Conservation (phyloP, 1,140 invertebrate species). For the Aphelenchoides besseyi region DNA sequence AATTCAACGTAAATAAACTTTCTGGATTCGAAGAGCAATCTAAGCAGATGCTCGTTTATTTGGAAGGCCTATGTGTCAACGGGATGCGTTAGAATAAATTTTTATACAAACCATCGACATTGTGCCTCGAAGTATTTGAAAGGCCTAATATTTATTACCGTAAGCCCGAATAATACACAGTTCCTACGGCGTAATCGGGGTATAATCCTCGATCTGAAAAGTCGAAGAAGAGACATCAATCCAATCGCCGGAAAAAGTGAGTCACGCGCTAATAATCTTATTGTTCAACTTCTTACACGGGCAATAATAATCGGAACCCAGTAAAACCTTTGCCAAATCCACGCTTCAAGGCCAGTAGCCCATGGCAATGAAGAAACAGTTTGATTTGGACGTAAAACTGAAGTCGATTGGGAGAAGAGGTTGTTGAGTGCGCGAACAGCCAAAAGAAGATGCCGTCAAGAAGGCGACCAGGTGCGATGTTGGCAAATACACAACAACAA, state of each 20-base stretch:
- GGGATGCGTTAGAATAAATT: background rate
- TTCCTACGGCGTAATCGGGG: background rate
- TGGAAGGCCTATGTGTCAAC: background rate
- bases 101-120: background rate
- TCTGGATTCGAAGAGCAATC: background rate
- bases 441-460: too few relatives aligned
- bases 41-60: background rate
- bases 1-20: slow-evolving; percentile 1
- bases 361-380: too few relatives aligned
- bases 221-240: background rate
- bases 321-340: too few relatives aligned
- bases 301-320: too few relatives aligned
- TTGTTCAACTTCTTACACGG: background rate
- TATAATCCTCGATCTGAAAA: background rate
- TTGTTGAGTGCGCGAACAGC: background rate
- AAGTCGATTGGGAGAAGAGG: too few relatives aligned
- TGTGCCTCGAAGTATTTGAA: background rate
- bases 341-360: too few relatives aligned
- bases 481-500: background rate
- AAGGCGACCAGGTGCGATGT: background rate
- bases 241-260: background rate
- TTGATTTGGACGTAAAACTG: too few relatives aligned
- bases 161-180: background rate
- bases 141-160: background rate
- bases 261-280: background rate